Base-by-base conservation (phyloP, 1,140 invertebrate genomes). In the Bombus soroeensis region DNA sequence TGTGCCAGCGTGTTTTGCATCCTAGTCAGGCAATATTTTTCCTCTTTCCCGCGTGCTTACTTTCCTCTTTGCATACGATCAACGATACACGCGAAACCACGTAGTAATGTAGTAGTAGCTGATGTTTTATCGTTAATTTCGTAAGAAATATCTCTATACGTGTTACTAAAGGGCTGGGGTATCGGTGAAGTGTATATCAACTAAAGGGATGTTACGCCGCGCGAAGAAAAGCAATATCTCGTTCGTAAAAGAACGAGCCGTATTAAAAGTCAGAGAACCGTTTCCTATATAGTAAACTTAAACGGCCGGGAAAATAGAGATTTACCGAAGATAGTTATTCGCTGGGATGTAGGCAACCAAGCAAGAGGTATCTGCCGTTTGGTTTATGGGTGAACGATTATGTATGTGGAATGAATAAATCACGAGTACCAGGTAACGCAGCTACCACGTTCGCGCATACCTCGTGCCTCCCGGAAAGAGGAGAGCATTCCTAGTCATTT, bases 321-420 rank as follows among this genome's bases (percentile, higher is more conserved):
- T 89, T 89, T 88, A 84, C 88, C 59, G 57, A 57, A 62, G 83
- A 89, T 89, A 74, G 87, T 71, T 70, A 79, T 72, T 78, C 74
- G 62, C 43, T 57, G 34, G 88, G 71, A 89, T 80, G 79, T 86
- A 89, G 83, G 88, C 83, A 79, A 79, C 83, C 79, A 37, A 89
- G 88, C 75, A 86, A 75, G 81, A 89, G 88, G 79, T 90, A 90
- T 90, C 89, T 83, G 86, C 85, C 74, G 76, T 89, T 91, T 92
- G 91, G 81, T 93, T 94, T 93, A 94, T 94, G 92, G 92, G 92
- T 93, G 93, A 93, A 91, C 92, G 93, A 89, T 89, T 86, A 90
- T 87, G 86, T 85, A 91, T 92, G 90, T 91, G 88, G 89, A 93
- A 93, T 93, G 92, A 94, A 94, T 94, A 94, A 94, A 94, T 94